These are phyloP conservation scores for Fistularia commersonii DNA, from an alignment of 2,797 vertebrate species.

Conservation along the genomic window DNA sequence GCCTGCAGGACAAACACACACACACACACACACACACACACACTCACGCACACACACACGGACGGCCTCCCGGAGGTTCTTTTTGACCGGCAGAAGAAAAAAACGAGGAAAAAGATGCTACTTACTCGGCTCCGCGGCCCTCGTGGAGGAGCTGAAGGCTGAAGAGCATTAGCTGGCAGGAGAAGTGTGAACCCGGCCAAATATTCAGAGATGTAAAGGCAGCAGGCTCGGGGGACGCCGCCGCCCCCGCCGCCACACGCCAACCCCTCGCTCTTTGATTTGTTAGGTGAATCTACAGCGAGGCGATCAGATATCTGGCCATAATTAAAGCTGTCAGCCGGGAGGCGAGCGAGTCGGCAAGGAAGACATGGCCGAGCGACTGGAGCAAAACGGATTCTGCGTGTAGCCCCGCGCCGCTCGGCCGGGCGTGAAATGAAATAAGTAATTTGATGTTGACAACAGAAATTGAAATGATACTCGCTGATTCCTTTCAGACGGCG, in stretches of 20 bases:
- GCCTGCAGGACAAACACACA: not conserved
- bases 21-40: not conserved
- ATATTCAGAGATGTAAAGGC: conserved; percentile 40
- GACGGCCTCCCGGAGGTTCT: conserved; percentile 15
- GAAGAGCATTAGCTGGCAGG: conserved; percentile 34
- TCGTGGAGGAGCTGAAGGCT: conserved; percentile 33
- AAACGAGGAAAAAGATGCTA: conserved; percentile 21
- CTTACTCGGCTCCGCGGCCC: conserved; percentile 24
- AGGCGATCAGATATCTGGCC: conserved; percentile 90
- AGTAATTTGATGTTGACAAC: conserved; percentile 98
- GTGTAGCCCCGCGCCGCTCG: conserved; percentile 94
- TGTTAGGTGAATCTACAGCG: conserved; percentile 78
- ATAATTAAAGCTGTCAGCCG: conserved; percentile 98
- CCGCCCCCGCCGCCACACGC: conserved; percentile 14
- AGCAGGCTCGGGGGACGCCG: conserved; percentile 31
- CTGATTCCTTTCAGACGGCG: conserved; percentile 81
- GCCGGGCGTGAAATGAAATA: conserved; percentile 98
- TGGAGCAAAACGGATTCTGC: conserved; percentile 91
- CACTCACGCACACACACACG: not conserved
- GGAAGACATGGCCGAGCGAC: conserved; percentile 89
- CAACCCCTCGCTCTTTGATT: conserved; percentile 46
- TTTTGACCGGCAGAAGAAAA: conserved; percentile 19
- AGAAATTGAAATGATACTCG: conserved; percentile 97
- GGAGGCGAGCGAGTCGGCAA: conserved; percentile 85
- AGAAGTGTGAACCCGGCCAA: conserved; percentile 20